Base-by-base conservation (phyloP, 2,113 vertebrate species). In the Hippoglossus stenolepis region DNA sequence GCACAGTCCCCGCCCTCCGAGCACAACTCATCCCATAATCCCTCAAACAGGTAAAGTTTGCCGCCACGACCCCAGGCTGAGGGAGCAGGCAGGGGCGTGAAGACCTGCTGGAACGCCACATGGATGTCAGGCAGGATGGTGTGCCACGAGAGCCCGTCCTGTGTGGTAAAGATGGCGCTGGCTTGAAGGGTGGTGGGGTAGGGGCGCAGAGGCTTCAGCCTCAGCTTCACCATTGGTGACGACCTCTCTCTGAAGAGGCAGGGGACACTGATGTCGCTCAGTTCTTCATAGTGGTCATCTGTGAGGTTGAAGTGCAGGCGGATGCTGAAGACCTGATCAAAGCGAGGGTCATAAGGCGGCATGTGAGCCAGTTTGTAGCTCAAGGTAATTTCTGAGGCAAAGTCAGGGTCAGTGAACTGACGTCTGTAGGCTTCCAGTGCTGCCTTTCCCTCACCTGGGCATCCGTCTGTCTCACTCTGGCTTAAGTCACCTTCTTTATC, bases 291-390 rank as follows among this genome's bases (percentile, higher is more conserved):
- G 82, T 94, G 78, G 0, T 78, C 69, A 47, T 94, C 91, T 0
- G 91, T 89, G 20, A 93, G 84, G 0, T 43, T 82, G 83, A 97
- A 96, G 73, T 95, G 96, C 60, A 98, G 88, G 71, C 87, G 89
- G 73, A 98, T 86, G 11, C 94, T 95, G 65, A 95, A 97, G n/a
- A 96, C 80, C 73, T 86, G 89, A 0, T 94, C 81, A 11, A 94
- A 94, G 5, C 75, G 73, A 0, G 91, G 58, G 70, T 91, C 87
- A 0, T 45, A 18, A 1, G 83, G 75, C 0, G 75, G 45, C 0
- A 45, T 69, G 49, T 95, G 93, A 49, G 65, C 76, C 65, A 98
- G 89, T 24, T 75, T 85, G 84, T 94, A 96, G 14, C 60, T 81
- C 21, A 96, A 43, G 0, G 65, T 63, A 65, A 96, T 64, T 21